A percentile compares a stretch with the other conserved stretches of the same genome.
Conservation (phyloP, 1,140 invertebrate species). For the Rhizoglyphus robini region DNA sequence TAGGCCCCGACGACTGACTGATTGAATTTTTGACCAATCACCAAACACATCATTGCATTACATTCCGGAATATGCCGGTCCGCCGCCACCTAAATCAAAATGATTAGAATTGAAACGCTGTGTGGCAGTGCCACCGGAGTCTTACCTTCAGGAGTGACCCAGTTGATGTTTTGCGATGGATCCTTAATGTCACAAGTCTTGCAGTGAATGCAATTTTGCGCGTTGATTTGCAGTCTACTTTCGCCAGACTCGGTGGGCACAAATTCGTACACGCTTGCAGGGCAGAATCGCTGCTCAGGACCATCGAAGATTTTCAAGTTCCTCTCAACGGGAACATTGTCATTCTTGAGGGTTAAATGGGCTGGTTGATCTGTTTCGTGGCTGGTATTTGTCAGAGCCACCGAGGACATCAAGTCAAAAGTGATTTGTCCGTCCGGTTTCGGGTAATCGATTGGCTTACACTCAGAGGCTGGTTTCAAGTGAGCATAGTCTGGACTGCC, state of each 20-base stretch:
- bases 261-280: conserved; percentile 87
- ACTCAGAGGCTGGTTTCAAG: conserved; percentile 72
- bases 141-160: conserved; percentile 97
- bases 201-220: conserved; percentile 99
- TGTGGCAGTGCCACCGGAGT: too few relatives aligned
- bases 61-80: conserved; percentile 92
- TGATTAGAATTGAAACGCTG: too few relatives aligned
- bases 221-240: conserved; percentile 82
- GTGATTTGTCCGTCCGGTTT: conserved; percentile 94
- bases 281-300: conserved; percentile 91
- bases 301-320: conserved; percentile 82
- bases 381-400: conserved; percentile 89
- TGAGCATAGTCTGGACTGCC: too few relatives aligned
- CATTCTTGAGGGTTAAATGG: conserved; percentile 85
- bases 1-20: too few relatives aligned
- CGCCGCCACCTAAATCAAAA: too few relatives aligned
- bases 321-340: conserved; percentile 67
- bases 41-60: too few relatives aligned
- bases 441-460: conserved; percentile 66
- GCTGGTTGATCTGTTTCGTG: conserved; percentile 94
- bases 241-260: conserved; percentile 77
- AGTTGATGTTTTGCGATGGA: conserved; percentile 96
- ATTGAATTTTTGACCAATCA: too few relatives aligned
- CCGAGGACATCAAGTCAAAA: conserved; percentile 90
- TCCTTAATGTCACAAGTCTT: conserved; percentile 99